These are phyloP conservation scores for Uria lomvia DNA, from an alignment of 2,113 vertebrate species.

Conservation along the genomic window DNA sequence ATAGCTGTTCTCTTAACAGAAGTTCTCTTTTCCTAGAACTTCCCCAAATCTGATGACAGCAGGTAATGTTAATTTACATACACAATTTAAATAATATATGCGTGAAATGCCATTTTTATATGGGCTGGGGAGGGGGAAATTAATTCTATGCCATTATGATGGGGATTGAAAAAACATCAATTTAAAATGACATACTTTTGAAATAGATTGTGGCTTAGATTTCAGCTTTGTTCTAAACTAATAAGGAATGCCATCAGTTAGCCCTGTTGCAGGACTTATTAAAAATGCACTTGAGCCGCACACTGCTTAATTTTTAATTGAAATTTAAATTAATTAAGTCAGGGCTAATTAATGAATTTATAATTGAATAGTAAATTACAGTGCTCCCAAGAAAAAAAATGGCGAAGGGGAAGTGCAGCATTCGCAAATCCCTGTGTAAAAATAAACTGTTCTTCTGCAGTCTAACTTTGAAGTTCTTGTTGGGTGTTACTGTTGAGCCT, in stretches of 20 bases:
- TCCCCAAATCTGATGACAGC: slow-evolving; percentile 44
- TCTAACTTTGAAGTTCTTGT: background rate
- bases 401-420: slow-evolving; percentile 49
- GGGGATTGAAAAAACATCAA: slow-evolving; percentile 46
- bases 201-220: slow-evolving; percentile 52
- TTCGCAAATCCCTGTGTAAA: slow-evolving; percentile 45
- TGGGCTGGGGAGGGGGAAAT: background rate
- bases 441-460: slow-evolving; percentile 1
- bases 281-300: slow-evolving; percentile 63
- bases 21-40: slow-evolving; percentile 15
- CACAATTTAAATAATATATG: slow-evolving; percentile 33
- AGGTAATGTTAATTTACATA: slow-evolving; percentile 32
- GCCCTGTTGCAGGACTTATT: slow-evolving; percentile 47
- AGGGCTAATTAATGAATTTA: slow-evolving; percentile 72
- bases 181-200: slow-evolving; percentile 55
- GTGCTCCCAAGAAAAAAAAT: slow-evolving; percentile 52
- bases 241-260: slow-evolving; percentile 65
- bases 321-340: slow-evolving; percentile 75
- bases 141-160: slow-evolving; percentile 28
- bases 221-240: slow-evolving; percentile 59
- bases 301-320: slow-evolving; percentile 71
- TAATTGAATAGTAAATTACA: slow-evolving; percentile 71
- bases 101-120: background rate
- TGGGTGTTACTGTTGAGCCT: background rate
- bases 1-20: background rate